Evolutionary conservation across 1,140 invertebrate genomes (phyloP).

Genomic region (Drosophila ananassae): DNA sequence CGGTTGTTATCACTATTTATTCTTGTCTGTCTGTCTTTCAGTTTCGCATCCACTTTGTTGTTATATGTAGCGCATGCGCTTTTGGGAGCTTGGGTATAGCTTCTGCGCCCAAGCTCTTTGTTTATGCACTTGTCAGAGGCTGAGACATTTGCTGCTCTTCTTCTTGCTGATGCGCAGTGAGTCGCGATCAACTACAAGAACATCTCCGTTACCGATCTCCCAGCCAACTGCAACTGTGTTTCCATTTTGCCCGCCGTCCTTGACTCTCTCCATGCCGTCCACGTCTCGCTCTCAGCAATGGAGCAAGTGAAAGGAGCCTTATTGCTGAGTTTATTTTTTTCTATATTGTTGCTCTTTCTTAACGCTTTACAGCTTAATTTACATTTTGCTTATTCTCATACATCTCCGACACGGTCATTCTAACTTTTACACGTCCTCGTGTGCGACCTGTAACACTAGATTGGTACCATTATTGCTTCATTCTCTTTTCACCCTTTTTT

Average conservation of each 20-base stretch:
- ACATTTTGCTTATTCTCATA: not conserved
- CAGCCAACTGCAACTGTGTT: not conserved
- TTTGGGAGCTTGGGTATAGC: no score
- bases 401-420: not conserved
- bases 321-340: slow-evolving; percentile 10
- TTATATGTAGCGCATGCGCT: no score
- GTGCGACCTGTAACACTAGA: not conserved
- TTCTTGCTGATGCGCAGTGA: slow-evolving; percentile 3
- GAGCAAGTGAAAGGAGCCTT: not conserved
- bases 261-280: not conserved
- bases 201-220: not conserved
- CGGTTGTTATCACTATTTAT: no score
- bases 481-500: slow-evolving; percentile 1
- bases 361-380: not conserved
- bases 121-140: not conserved
- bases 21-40: no score
- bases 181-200: not conserved
- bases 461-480: slow-evolving; percentile 5
- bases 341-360: slow-evolving; percentile 15
- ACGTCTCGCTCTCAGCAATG: no score
- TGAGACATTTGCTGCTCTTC: slow-evolving; percentile 2
- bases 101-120: no score
- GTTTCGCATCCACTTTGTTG: no score
- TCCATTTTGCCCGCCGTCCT: not conserved
- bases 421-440: no score